phyloP scores from a whole-genome alignment of 2,888 invertebrate genomes.

The Allolobophora icterica region DNA sequence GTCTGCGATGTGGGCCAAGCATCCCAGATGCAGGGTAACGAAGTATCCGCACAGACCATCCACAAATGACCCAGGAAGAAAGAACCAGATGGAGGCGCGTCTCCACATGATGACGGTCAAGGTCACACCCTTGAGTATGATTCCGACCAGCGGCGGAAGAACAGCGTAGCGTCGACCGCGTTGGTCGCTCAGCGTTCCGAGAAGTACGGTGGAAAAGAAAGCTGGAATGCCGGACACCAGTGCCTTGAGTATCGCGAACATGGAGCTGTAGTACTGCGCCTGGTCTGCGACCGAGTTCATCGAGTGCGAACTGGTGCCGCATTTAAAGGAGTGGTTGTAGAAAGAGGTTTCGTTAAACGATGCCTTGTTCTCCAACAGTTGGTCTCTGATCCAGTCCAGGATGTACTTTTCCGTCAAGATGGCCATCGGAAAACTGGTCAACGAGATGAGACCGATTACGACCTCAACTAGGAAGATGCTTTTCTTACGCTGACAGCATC shows the following conservation, averaged over 20 bases:
- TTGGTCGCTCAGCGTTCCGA: conserved; percentile 46
- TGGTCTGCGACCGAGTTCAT: conserved; percentile 8
- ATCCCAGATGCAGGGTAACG: conserved; percentile 37
- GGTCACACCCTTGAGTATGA: conserved; percentile 6
- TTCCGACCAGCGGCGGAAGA: conserved; percentile 44
- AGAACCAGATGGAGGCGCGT: conserved; percentile 34
- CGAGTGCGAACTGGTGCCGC: conserved; percentile 26
- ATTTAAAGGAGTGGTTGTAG: neutral
- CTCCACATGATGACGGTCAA: conserved; percentile 36
- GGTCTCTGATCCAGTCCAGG: neutral
- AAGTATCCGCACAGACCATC: conserved; percentile 39
- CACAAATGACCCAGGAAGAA: conserved; percentile 36
- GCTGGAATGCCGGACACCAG: conserved; percentile 39
- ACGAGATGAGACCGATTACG: too few relatives aligned
- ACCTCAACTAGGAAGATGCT: too few relatives aligned
- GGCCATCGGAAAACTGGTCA: neutral
- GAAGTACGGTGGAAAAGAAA: conserved; percentile 39
- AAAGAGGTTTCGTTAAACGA: neutral
- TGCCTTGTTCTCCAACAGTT: neutral
- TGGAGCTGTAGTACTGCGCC: conserved; percentile 35
- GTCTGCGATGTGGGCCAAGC: conserved; percentile 43
- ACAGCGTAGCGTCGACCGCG: conserved; percentile 44
- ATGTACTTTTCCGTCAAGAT: neutral
- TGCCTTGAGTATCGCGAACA: conserved; percentile 33
- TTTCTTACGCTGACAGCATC: too few relatives aligned